phyloP scores from a whole-genome alignment of 2,888 invertebrate genomes.

The Macrophya annulata region DNA sequence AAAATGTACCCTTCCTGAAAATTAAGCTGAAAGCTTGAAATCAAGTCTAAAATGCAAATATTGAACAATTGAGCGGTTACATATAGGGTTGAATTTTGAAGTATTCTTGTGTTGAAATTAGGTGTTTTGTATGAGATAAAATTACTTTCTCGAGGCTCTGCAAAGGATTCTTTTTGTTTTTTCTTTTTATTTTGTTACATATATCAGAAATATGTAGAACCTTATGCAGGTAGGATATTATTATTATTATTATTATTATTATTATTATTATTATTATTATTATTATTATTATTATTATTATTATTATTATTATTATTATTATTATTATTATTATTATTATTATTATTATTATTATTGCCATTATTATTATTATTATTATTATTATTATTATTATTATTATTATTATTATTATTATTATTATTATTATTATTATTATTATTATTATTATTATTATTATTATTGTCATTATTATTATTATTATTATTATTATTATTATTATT shows the following conservation, averaged over 20 bases:
- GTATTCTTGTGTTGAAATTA: constrained; percentile 10
- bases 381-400: not conserved
- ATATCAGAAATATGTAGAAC: not conserved
- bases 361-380: not conserved
- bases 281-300: not conserved
- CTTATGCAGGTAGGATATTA: not conserved
- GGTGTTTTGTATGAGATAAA: not conserved
- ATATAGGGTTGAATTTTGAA: not conserved
- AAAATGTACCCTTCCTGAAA: constrained; percentile 50
- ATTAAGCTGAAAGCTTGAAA: constrained; percentile 45
- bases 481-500: not conserved
- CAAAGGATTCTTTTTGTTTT: not conserved
- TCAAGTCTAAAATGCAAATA: constrained; percentile 28
- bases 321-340: not conserved
- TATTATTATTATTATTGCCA: not conserved
- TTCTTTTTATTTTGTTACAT: not conserved
- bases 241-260: not conserved
- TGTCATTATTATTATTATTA: no score
- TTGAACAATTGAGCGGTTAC: not conserved
- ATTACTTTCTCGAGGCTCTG: not conserved
- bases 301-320: not conserved
- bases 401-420: not conserved
- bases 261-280: not conserved
- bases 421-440: not conserved
- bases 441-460: no score